Evolutionary conservation across 2,797 vertebrate genomes (phyloP).

Genomic region (Pangasius macronema): DNA sequence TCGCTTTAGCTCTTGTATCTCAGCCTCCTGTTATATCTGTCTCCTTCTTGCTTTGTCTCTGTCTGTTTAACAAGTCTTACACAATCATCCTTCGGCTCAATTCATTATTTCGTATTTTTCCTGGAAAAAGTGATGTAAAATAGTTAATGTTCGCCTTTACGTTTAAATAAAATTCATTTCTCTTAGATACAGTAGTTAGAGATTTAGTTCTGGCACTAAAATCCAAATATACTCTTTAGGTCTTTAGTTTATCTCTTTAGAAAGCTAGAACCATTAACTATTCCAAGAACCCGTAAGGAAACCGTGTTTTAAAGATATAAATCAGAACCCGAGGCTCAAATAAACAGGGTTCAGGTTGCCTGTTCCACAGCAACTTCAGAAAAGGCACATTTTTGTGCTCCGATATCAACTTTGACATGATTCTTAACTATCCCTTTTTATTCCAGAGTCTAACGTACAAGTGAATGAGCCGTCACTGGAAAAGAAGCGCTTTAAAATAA

Average conservation of each 20-base stretch:
- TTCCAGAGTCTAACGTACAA: not conserved
- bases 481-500: not conserved
- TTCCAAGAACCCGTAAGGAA: not conserved
- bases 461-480: not conserved
- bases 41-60: constrained; percentile 39
- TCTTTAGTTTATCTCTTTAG: not conserved
- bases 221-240: not conserved
- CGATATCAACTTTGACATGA: not conserved
- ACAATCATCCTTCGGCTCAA: not conserved
- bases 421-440: not conserved
- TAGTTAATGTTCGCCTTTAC: not conserved
- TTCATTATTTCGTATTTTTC: not conserved
- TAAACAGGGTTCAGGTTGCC: not conserved
- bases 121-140: not conserved
- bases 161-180: not conserved
- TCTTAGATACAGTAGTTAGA: not conserved
- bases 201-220: not conserved
- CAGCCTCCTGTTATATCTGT: constrained; percentile 39
- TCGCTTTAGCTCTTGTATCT: constrained; percentile 37
- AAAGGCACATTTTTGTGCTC: not conserved
- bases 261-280: not conserved
- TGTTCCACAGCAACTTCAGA: not conserved
- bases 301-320: not conserved
- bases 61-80: constrained; percentile 54
- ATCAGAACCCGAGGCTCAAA: not conserved